Evolutionary conservation across 2,113 vertebrate species (phyloP).

Genomic region (Oncorhynchus clarkii): DNA sequence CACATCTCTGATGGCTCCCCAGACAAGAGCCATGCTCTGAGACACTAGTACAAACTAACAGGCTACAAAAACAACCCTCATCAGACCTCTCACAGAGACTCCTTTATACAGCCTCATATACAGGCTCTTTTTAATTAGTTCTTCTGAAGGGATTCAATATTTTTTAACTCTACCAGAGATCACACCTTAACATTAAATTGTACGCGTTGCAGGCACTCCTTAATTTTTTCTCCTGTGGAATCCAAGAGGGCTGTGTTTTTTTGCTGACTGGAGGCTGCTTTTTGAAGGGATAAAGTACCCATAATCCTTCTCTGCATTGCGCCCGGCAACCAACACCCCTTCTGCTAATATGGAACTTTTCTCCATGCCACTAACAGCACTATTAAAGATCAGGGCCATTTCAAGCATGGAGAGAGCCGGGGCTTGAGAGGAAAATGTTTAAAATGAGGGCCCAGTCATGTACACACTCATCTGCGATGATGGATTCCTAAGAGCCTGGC

Average conservation of each 20-base stretch:
- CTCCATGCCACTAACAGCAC: background rate
- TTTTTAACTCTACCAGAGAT: conserved; percentile 49
- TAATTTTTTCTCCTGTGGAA: conserved; percentile 54
- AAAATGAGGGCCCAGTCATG: conserved; percentile 7
- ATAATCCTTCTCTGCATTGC: conserved; percentile 55
- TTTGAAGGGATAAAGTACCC: conserved; percentile 64
- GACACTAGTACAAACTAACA: conserved; percentile 22
- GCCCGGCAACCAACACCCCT: conserved; percentile 37
- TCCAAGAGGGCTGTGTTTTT: conserved; percentile 53
- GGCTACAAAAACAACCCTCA: conserved; percentile 22
- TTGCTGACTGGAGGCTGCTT: conserved; percentile 25
- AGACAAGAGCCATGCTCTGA: conserved; percentile 20
- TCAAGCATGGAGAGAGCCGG: conserved; percentile 8
- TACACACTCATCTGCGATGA: conserved; percentile 34
- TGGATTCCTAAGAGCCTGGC: conserved; percentile 22
- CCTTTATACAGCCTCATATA: conserved; percentile 29
- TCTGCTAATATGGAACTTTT: conserved; percentile 56
- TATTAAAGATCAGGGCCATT: conserved; percentile 19
- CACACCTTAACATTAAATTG: conserved; percentile 47
- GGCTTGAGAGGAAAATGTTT: background rate
- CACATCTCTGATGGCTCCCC: conserved; percentile 25
- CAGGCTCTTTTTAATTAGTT: conserved; percentile 52
- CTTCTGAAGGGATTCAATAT: conserved; percentile 43
- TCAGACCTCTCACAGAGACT: conserved; percentile 9
- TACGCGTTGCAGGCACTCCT: conserved; percentile 49